These are phyloP conservation scores for Ianthella basta DNA, from an alignment of 37 sponge, comb jelly and placozoan species.

Conservation along the genomic window DNA sequence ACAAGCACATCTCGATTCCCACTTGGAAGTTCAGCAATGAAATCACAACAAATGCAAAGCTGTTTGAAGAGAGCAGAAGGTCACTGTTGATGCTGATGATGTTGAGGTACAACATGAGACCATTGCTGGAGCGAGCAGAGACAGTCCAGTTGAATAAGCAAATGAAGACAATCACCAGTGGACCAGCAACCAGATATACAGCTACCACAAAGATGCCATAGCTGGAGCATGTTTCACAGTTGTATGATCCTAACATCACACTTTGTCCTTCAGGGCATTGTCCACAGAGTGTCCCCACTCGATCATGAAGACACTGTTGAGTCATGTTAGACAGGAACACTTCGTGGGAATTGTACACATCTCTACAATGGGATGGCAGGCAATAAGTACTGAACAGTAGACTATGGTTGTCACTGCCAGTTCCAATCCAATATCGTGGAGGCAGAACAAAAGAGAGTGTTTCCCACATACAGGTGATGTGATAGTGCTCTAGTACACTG, in stretches of 20 bases:
- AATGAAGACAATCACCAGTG: constrained; percentile 30
- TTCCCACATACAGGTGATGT: not conserved
- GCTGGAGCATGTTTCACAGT: constrained; percentile 19
- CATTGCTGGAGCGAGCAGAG: constrained; percentile 36
- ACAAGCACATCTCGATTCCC: constrained; percentile 50
- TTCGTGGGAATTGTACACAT: not conserved
- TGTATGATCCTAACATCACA: constrained; percentile 33
- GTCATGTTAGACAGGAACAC: constrained; percentile 20
- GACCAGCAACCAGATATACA: constrained; percentile 31
- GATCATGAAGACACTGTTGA: constrained; percentile 36
- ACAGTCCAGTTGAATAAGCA: constrained; percentile 37
- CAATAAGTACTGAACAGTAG: too few relatives aligned
- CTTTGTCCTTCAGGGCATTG: constrained; percentile 27
- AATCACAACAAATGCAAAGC: constrained; percentile 4
- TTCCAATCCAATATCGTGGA: not conserved
- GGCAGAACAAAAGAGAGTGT: not conserved
- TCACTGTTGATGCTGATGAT: constrained; percentile 33
- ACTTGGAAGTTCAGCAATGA: constrained; percentile 45
- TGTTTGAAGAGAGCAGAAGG: not conserved
- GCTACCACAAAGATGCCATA: constrained; percentile 6
- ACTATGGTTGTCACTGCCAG: too few relatives aligned
- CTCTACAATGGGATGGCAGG: too few relatives aligned
- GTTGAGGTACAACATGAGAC: constrained; percentile 57
- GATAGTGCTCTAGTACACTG: not conserved
- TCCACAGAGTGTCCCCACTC: constrained; percentile 55